Base-by-base conservation (phyloP, 2,888 invertebrate species). In the Congeria kusceri region DNA sequence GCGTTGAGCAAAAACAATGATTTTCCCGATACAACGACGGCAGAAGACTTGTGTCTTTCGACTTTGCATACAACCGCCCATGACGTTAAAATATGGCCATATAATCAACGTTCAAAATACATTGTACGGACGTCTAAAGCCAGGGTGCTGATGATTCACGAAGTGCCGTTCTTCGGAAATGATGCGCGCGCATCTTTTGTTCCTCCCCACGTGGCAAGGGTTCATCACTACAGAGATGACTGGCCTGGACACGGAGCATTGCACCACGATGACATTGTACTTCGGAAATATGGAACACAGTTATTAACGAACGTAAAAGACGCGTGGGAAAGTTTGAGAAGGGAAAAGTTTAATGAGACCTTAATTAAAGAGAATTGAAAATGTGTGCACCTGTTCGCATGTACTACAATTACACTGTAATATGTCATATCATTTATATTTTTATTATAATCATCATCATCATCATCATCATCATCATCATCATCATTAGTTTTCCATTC, bases 211-310 rank as follows among this genome's bases (percentile, higher is more conserved):
- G 69, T 77, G 4, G 89, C 80, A 0, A 58, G 86, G 18, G 76
- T 90, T 44, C 88, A 90, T 59, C 91, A 91, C 59, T 91, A 90
- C 73, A 77, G 91, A 39, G 77, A 77, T n/a, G n/a, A n/a, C 69
- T 89, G 87, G 89, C 77, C 83, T 53, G 78, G 79, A 0, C 49
- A 49, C 5, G 86, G 85, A 53, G 49, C 4, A 9, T 18, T 4
- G 3, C 18, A 46, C 11, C 25, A 44, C 0, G 88, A 88, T 59
- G 53, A 64, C 4, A 71, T 65, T 7, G 65, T 83, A 25, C 61
- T 76, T 0, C 20, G 56, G 47, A 79, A 73, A 29, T 89, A 65
- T 64, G 81, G 76, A 53, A 70, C 78, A 13, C n/a, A 66, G 13
- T 70, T 89, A 20, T 73, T 85, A 27, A 20, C 58, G 4, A 67